A percentile compares a stretch with the other conserved stretches of the same genome.
Evolutionary conservation across 2,888 invertebrate species (phyloP).

Genomic region (Lasioglossum vierecki): DNA sequence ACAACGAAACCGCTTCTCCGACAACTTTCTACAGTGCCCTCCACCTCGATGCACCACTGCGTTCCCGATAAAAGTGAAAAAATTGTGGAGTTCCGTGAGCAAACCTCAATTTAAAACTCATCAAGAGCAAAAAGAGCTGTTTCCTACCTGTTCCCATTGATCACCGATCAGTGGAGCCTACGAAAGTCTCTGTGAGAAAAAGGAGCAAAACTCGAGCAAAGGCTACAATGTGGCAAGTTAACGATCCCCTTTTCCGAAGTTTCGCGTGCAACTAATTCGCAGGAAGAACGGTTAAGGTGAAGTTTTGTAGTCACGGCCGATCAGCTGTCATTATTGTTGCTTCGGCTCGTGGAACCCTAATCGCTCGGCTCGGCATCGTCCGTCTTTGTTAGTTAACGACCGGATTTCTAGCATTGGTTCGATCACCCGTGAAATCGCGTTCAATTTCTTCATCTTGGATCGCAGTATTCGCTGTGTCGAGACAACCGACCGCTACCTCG

Average conservation of each 20-base stretch:
- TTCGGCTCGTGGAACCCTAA: constrained; percentile 32
- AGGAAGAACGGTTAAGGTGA: background rate
- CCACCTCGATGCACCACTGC: background rate
- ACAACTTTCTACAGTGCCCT: background rate
- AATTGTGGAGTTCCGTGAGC: background rate
- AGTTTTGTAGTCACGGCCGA: constrained; percentile 8
- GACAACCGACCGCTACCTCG: background rate
- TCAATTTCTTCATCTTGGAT: background rate
- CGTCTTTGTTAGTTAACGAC: constrained; percentile 3
- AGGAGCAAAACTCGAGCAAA: constrained; percentile 9
- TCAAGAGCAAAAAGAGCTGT: background rate
- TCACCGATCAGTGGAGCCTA: background rate
- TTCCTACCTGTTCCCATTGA: background rate
- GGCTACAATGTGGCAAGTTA: background rate
- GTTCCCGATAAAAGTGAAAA: background rate
- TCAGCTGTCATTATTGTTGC: constrained; percentile 31
- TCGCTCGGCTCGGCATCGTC: background rate
- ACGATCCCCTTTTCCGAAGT: background rate
- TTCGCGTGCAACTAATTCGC: constrained; percentile 15
- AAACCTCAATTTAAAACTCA: background rate
- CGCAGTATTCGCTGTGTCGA: background rate
- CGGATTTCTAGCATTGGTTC: constrained; percentile 2
- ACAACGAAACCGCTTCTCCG: background rate
- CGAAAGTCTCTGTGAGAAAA: background rate
- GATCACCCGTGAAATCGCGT: constrained; percentile 22